Base-by-base conservation (phyloP, 2,888 invertebrate species). In the Plagodis dolabraria region DNA sequence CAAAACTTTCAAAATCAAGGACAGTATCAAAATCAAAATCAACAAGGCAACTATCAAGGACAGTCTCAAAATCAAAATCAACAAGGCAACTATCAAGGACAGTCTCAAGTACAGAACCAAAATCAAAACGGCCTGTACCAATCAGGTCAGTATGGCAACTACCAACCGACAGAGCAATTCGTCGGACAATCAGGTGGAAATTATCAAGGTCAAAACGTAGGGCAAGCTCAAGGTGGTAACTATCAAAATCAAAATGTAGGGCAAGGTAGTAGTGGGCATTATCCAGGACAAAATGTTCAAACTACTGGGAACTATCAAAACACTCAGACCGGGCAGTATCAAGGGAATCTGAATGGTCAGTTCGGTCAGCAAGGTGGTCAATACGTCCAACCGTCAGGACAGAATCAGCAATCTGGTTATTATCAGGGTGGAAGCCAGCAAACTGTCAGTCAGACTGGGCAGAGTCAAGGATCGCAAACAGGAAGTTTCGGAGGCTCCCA, bases 31-130 rank as follows among this genome's bases (percentile, higher is more conserved):
- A 63, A 55, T 11, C 69, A 69, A 44, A 70, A 69, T 43, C 73
- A 75, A 51, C 78, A 77, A 53, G 67, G 63, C 6, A 58, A 62
- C 2, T 69, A 56, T 40, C 74, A 72, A 47, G 67, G 54, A n/a
- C 77, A 77, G 36, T 66, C 44, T 33, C 77, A 73, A 9, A 57
- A 48, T 12, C 71, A 71, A 48, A 57, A 48, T 11, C 71, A 71
- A 47, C 52, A 53, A 49, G 71, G 71, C 5, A 54, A 65, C 7
- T 66, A 65, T 45, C 68, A 68, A 40, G 71, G 68, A 5, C 63
- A 66, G 46, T 62, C 22, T 40, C 74, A 72, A 47, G 67, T 53
- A n/a, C 77, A 77, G 36, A 67, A 44, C 33, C 77, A 73, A 10
- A 56, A 48, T 12, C 71, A 71, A 48, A 57, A 59, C 11, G 60